Evolutionary conservation across 2,797 vertebrate genomes (phyloP), one percentile per base, ranked within the genome.

Genomic region (Sebastolobus altivelis): DNA sequence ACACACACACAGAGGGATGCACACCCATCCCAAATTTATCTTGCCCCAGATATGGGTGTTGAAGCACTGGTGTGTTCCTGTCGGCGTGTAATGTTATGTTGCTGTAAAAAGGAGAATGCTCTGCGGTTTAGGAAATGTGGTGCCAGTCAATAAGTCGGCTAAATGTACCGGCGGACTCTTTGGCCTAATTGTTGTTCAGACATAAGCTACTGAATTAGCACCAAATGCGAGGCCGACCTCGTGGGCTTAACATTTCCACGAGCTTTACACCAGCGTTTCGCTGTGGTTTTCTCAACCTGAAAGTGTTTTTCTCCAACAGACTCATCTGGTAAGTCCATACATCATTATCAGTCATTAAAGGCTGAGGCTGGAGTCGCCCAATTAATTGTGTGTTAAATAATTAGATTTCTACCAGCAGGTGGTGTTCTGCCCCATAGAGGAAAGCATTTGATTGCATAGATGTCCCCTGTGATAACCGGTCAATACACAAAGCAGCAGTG

Each of bases 371-470:
- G 38, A 75, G 46, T 60, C 12, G 3, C 25, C 72, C 18, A 77
- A 72, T 81, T 75, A 77, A 72, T 38, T 69, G 38, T 67, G 55
- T 62, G 49, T 76, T 80, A 40, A 84, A 72, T 75, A 38, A 81
- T 77, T 66, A 8, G 35, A 79, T 67, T 81, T 86, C 9, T 63
- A 38, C 43, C n/a, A 68, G 77, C 81, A 79, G 66, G 69, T 79
- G 78, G 52, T 60, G 67, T 78, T 69, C 58, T 62, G 60, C 38
- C 10, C 52, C 25, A 8, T 6, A 56, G 79, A 75, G 77, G 75
- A 37, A 74, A 37, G 22, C 6, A 33, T 31, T 33, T 75, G 69
- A 40, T 54, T 71, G 9, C 55, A 43, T 60, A 46, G 58, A 62
- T 35, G 58, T 62, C 38, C 22, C 8, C 33, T 35, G 38, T 59